phyloP scores from a whole-genome alignment of 2,888 invertebrate species.

The Ennomos erosarius region DNA sequence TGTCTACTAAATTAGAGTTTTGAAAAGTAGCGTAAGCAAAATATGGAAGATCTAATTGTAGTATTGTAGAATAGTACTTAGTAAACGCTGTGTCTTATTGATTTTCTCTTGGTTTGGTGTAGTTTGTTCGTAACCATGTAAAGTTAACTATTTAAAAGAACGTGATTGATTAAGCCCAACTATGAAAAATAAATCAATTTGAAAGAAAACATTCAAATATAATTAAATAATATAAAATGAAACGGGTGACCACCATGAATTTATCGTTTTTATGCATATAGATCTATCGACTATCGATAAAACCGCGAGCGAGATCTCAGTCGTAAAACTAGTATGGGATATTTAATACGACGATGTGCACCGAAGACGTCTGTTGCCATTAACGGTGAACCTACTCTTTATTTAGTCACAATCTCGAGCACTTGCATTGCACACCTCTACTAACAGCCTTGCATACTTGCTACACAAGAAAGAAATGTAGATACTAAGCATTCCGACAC shows the following conservation, averaged over 20 bases:
- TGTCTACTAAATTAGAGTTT: too few species aligned
- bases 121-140: too few species aligned
- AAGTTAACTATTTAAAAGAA: too few species aligned
- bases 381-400: slow-evolving; percentile 72
- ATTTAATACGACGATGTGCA: slow-evolving; percentile 60
- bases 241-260: not conserved
- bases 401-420: slow-evolving; percentile 66
- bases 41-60: too few species aligned
- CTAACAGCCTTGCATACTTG: slow-evolving; percentile 34
- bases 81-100: too few species aligned
- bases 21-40: too few species aligned
- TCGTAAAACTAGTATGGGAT: slow-evolving; percentile 59
- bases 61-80: too few species aligned
- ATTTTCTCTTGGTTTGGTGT: too few species aligned
- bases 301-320: slow-evolving; percentile 29
- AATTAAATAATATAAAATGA: too few species aligned
- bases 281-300: slow-evolving; percentile 53
- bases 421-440: slow-evolving; percentile 52
- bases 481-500: slow-evolving; percentile 48
- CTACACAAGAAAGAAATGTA: slow-evolving; percentile 53
- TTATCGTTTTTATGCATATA: slow-evolving; percentile 1
- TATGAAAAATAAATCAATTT: too few species aligned
- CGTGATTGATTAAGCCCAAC: too few species aligned
- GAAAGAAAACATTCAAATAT: too few species aligned
- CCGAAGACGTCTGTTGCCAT: slow-evolving; percentile 71